A percentile compares a stretch with the other conserved stretches of the same genome.
Conservation (phyloP, 1,140 invertebrate species). For the Prorops nasuta region DNA sequence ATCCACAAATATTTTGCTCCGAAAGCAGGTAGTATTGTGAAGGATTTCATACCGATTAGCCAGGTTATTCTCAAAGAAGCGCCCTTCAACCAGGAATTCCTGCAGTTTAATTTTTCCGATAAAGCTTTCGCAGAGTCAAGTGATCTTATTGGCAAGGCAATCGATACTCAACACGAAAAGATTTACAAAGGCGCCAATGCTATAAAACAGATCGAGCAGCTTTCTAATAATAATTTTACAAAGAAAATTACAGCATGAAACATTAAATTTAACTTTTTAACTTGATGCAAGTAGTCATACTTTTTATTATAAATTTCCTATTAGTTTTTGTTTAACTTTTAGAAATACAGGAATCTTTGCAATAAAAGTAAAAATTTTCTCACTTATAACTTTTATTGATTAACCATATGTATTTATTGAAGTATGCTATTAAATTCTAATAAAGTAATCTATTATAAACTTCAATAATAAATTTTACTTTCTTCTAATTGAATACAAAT, state of each 20-base stretch:
- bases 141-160: slow-evolving; percentile 37
- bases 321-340: too few species aligned
- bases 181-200: slow-evolving; percentile 42
- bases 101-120: slow-evolving; percentile 48
- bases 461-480: too few species aligned
- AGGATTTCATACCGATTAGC: slow-evolving; percentile 39
- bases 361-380: too few species aligned
- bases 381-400: too few species aligned
- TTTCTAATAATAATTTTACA: slow-evolving; percentile 15
- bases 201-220: slow-evolving; percentile 25
- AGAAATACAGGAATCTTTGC: too few species aligned
- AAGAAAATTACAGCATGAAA: neutral
- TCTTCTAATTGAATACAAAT: too few species aligned
- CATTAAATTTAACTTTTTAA: slow-evolving; percentile 2
- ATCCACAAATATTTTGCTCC: slow-evolving; percentile 23
- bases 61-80: slow-evolving; percentile 42
- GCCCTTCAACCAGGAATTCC: slow-evolving; percentile 38
- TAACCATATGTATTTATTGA: too few species aligned
- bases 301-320: too few species aligned
- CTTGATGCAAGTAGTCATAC: too few species aligned
- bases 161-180: slow-evolving; percentile 42
- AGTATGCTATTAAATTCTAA: too few species aligned
- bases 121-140: slow-evolving; percentile 47
- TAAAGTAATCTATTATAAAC: too few species aligned
- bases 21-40: slow-evolving; percentile 43